A percentile compares a stretch with the other conserved stretches of the same genome.
phyloP scores from a whole-genome alignment of 2,888 invertebrate genomes.

The Heliconius ismenius region DNA sequence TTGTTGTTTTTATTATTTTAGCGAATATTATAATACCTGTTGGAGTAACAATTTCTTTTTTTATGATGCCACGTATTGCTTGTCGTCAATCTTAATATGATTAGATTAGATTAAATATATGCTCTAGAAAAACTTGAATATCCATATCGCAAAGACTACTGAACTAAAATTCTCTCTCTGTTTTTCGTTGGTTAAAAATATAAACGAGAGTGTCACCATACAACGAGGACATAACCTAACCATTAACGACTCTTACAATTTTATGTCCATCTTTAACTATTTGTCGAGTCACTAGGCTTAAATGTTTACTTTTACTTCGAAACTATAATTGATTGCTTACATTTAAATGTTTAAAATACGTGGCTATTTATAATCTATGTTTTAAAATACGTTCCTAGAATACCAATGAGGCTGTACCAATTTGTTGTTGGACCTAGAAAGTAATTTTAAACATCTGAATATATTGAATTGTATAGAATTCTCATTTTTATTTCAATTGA shows the following conservation, averaged over 20 bases:
- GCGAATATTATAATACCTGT: no score
- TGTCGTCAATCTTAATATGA: no score
- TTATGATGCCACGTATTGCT: no score
- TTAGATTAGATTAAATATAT: no score
- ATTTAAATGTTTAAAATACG: conserved; percentile 25
- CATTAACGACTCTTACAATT: conserved; percentile 37
- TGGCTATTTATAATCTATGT: conserved; percentile 18
- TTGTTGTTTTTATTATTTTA: no score
- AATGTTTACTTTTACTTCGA: conserved; percentile 31
- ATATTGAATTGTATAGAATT: no score
- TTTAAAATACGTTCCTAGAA: conserved; percentile 6
- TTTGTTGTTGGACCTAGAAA: not conserved
- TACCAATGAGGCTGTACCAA: not conserved
- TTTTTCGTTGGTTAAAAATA: not conserved
- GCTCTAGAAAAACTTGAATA: no score
- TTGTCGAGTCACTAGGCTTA: conserved; percentile 37
- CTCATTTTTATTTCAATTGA: no score
- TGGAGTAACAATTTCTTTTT: no score
- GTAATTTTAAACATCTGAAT: no score
- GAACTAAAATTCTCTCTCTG: not conserved
- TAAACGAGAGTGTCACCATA: conserved; percentile 29
- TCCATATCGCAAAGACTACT: not conserved
- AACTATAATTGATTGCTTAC: conserved; percentile 34
- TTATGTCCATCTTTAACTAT: conserved; percentile 37
- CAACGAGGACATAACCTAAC: conserved; percentile 30